A percentile compares a stretch with the other conserved stretches of the same genome.
Evolutionary conservation across 2,888 invertebrate species (phyloP).

Genomic region (Eilema caniola): DNA sequence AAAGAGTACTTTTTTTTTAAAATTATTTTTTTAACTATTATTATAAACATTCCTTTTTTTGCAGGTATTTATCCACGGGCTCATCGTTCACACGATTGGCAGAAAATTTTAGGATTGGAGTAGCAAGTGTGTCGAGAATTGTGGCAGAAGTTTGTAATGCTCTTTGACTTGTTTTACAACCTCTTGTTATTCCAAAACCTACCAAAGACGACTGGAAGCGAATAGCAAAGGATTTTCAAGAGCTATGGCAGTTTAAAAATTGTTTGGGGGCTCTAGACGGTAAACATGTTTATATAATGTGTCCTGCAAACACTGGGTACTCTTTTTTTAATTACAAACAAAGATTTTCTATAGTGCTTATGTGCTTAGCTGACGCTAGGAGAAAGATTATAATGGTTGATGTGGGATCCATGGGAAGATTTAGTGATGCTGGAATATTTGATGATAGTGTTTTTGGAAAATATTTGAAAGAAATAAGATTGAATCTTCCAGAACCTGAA

Average conservation of each 20-base stretch:
- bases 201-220: conserved; percentile 31
- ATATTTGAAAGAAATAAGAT: too few species aligned
- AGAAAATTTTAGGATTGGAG: conserved; percentile 38
- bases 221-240: conserved; percentile 44
- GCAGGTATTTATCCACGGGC: conserved; percentile 39
- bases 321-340: conserved; percentile 22
- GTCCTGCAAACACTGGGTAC: conserved; percentile 15
- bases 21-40: conserved; percentile 11
- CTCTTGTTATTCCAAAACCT: conserved; percentile 37
- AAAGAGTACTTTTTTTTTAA: conserved; percentile 13
- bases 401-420: conserved; percentile 30
- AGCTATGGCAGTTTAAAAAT: conserved; percentile 42
- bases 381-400: conserved; percentile 28
- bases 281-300: conserved; percentile 17
- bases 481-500: conserved; percentile 34
- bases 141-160: conserved; percentile 36
- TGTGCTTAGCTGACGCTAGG: conserved; percentile 26
- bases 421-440: conserved; percentile 25
- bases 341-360: conserved; percentile 19
- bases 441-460: conserved; percentile 22
- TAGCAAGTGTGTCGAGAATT: conserved; percentile 36
- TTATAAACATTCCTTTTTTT: conserved; percentile 18
- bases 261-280: conserved; percentile 27
- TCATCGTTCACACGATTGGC: conserved; percentile 24
- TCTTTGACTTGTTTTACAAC: conserved; percentile 37